Percentiles rank a stretch among this genome's conserved stretches.
Evolutionary conservation across 2,888 invertebrate species (phyloP).

Genomic region (Standfussiana lucernea): DNA sequence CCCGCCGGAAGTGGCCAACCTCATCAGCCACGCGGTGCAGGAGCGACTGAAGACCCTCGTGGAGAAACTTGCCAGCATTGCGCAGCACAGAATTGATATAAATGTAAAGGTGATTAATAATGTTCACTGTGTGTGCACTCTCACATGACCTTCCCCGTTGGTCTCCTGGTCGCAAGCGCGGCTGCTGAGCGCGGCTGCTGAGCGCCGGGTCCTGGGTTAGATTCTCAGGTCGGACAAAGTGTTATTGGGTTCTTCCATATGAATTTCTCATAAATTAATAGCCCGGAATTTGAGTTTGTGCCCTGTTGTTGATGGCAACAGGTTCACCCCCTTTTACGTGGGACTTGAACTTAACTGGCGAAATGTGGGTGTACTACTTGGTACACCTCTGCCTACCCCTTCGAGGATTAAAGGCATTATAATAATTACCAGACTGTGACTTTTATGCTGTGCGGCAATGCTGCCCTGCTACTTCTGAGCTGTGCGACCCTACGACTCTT

Average conservation of each 20-base stretch:
- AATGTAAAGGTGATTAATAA: constrained; percentile 93
- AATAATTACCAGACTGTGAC: not conserved
- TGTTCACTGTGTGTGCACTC: not conserved
- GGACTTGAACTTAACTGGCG: not conserved
- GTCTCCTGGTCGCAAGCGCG: not conserved
- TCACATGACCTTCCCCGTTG: no score
- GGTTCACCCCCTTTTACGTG: not conserved
- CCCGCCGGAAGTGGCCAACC: constrained; percentile 95
- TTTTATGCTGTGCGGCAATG: not conserved
- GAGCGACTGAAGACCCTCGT: constrained; percentile 97
- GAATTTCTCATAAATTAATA: not conserved
- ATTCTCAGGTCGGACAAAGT: not conserved
- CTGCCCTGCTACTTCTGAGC: not conserved
- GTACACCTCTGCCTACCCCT: not conserved
- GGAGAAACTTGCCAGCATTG: constrained; percentile 97
- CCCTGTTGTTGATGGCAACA: not conserved
- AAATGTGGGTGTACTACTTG: not conserved
- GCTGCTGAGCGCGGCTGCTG: not conserved
- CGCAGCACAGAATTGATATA: constrained; percentile 98
- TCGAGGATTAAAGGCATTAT: not conserved
- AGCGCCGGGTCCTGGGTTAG: not conserved
- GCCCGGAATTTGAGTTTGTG: not conserved
- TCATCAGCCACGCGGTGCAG: constrained; percentile 98
- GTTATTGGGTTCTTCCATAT: not conserved
- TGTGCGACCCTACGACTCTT: not conserved